phyloP scores from a whole-genome alignment of 1,140 invertebrate genomes.

The Ephestia elutella region DNA sequence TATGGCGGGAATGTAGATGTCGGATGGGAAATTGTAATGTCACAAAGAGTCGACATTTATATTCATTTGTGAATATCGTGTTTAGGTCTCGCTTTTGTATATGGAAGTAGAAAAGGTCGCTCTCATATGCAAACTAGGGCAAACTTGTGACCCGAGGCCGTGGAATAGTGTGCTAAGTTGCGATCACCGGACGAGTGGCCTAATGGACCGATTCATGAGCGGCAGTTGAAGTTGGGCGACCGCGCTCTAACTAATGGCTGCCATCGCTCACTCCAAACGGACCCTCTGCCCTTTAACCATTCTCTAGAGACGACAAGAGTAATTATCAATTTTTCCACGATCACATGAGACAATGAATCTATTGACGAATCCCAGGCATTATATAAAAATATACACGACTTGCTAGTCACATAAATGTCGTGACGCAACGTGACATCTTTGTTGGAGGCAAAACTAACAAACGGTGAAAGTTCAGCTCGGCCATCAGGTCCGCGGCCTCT shows the following conservation, averaged over 20 bases:
- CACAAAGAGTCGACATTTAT: slow-evolving; percentile 2
- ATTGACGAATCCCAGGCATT: slow-evolving; percentile 14
- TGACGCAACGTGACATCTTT: slow-evolving; percentile 46
- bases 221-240: not conserved
- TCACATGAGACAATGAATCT: not conserved
- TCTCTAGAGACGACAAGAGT: not conserved
- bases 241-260: slow-evolving; percentile 18
- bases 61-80: not conserved
- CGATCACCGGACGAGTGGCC: slow-evolving; percentile 23
- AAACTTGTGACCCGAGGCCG: slow-evolving; percentile 16
- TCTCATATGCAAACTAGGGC: slow-evolving; percentile 16
- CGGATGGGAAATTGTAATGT: not conserved
- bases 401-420: slow-evolving; percentile 37
- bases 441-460: slow-evolving; percentile 43
- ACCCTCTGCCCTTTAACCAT: not conserved
- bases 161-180: slow-evolving; percentile 28
- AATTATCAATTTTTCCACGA: not conserved
- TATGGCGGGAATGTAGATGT: slow-evolving; percentile 3
- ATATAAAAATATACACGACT: slow-evolving; percentile 24
- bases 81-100: slow-evolving; percentile 13
- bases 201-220: slow-evolving; percentile 29
- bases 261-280: slow-evolving; percentile 25
- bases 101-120: slow-evolving; percentile 9
- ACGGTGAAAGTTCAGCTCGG: slow-evolving; percentile 54
- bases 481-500: slow-evolving; percentile 16